Evolutionary conservation across 2,888 invertebrate genomes (phyloP).

Genomic region (Taphrorychus bicolor): DNA sequence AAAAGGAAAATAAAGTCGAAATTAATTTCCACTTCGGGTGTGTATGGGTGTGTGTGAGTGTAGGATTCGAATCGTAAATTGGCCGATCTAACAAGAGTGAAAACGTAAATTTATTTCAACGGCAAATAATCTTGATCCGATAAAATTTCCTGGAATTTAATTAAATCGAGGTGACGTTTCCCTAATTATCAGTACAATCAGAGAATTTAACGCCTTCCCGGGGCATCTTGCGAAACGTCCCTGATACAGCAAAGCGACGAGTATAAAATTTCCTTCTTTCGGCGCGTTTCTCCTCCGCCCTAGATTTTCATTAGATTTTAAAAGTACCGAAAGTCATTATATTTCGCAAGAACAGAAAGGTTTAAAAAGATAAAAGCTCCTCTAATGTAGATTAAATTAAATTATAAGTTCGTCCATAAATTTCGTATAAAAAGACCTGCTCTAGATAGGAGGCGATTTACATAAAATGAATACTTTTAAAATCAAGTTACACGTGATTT

Average conservation of each 20-base stretch:
- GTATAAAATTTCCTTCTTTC: constrained; percentile 21
- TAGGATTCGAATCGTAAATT: too few species aligned
- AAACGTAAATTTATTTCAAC: neutral
- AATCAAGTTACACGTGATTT: constrained; percentile 32
- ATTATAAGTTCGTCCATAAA: constrained; percentile 41
- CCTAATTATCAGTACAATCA: constrained; percentile 6
- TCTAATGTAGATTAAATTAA: constrained; percentile 39
- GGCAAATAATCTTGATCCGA: neutral
- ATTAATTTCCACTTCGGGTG: neutral
- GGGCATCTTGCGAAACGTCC: constrained; percentile 8
- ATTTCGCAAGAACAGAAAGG: constrained; percentile 20
- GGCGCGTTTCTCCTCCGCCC: constrained; percentile 21
- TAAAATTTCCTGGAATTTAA: constrained; percentile 1
- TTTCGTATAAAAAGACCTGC: constrained; percentile 35
- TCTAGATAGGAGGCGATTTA: constrained; percentile 32
- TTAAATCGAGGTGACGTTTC: constrained; percentile 6
- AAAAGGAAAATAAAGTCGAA: neutral
- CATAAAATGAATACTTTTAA: constrained; percentile 37
- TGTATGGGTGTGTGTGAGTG: too few species aligned
- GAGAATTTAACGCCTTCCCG: neutral
- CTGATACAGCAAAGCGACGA: constrained; percentile 12
- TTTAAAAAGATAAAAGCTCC: constrained; percentile 34
- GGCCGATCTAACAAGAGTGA: too few species aligned
- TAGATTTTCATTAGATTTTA: constrained; percentile 32
- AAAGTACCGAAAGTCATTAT: constrained; percentile 20